Evolutionary conservation across 2,113 vertebrate genomes (phyloP).

Genomic region (human): DNA sequence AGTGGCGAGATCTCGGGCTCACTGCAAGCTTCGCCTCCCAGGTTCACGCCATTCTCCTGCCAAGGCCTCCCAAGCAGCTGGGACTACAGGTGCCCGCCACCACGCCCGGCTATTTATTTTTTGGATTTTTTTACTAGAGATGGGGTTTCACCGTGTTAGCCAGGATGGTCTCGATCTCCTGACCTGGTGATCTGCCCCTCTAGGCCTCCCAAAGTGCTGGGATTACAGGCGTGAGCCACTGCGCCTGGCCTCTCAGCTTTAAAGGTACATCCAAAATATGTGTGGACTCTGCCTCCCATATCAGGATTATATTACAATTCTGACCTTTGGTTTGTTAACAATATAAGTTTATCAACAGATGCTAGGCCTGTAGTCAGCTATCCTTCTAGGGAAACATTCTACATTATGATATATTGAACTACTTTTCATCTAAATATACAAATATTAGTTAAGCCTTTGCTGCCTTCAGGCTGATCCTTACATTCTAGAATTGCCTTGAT

Average conservation of each 20-base stretch:
- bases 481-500: neutral
- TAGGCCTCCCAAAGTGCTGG: too few species aligned
- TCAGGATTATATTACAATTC: neutral
- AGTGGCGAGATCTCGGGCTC: too few species aligned
- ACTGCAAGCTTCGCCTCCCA: too few species aligned
- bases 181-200: too few species aligned
- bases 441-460: neutral
- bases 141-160: too few species aligned
- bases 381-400: neutral
- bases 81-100: too few species aligned
- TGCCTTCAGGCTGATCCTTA: neutral
- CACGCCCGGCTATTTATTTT: too few species aligned
- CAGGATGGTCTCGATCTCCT: too few species aligned
- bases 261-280: neutral
- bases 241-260: neutral
- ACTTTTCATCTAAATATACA: neutral
- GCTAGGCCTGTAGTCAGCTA: neutral
- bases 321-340: neutral
- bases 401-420: neutral
- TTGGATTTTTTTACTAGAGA: too few species aligned
- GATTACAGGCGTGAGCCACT: too few species aligned
- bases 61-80: too few species aligned
- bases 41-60: too few species aligned
- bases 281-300: neutral
- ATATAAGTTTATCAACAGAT: neutral